Evolutionary conservation across 92 coral and sea anemone genomes (phyloP).

Genomic region (Muricea muricata): DNA sequence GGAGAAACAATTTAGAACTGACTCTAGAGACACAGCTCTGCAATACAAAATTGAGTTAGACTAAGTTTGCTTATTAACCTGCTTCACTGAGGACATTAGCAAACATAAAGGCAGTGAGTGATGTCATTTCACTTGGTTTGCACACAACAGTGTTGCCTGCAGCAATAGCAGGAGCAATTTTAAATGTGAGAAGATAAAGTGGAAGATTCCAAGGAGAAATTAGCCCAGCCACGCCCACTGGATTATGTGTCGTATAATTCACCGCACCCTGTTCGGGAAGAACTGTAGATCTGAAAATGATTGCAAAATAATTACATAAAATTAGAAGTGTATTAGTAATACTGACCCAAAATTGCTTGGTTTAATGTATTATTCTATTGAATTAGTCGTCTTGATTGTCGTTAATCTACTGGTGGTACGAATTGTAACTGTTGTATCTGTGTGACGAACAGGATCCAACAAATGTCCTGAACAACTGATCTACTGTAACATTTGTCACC

Average conservation of each 20-base stretch:
- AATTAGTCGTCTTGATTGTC: no score
- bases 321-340: no score
- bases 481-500: no score
- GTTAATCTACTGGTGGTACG: no score
- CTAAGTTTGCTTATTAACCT: conserved; percentile 42
- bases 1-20: no score
- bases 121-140: conserved; percentile 91
- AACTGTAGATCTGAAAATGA: conserved; percentile 57
- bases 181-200: conserved; percentile 76
- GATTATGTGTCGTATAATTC: conserved; percentile 68
- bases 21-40: no score
- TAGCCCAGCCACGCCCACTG: conserved; percentile 83
- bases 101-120: conserved; percentile 91
- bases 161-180: conserved; percentile 88
- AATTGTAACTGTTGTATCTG: no score
- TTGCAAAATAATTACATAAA: background rate
- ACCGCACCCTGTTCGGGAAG: conserved; percentile 67
- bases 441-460: no score
- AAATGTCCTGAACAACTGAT: no score
- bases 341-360: no score
- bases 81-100: conserved; percentile 75
- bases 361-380: no score
- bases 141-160: conserved; percentile 90
- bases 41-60: no score
- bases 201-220: conserved; percentile 91